Percentiles rank a stretch among this genome's conserved stretches.
Conservation (phyloP, 64 coral and sea anemone genomes). For the Pocillopora damicornis region DNA sequence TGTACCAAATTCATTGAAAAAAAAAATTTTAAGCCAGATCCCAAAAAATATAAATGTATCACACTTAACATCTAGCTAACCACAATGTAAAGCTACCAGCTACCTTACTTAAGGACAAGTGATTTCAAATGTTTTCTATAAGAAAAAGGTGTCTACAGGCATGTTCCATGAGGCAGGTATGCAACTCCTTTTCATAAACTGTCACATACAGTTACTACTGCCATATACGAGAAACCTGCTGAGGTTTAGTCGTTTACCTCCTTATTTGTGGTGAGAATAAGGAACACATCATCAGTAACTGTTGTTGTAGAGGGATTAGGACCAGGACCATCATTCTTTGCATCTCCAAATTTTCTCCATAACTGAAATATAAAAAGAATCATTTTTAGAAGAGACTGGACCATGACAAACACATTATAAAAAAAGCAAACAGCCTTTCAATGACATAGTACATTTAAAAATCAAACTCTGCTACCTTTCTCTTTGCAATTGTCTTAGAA, state of each 20-base stretch:
- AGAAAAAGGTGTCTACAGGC: too few relatives aligned
- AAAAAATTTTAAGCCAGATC: too few relatives aligned
- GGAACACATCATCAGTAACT: slow-evolving; percentile 94
- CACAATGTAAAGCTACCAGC: too few relatives aligned
- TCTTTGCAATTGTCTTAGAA: slow-evolving; percentile 86
- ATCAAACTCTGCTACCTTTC: slow-evolving; percentile 62
- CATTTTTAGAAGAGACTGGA: neutral
- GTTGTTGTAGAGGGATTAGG: slow-evolving; percentile 95
- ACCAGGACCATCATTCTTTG: slow-evolving; percentile 83
- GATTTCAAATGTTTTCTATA: too few relatives aligned
- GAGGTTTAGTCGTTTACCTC: slow-evolving; percentile 45
- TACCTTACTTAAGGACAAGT: too few relatives aligned
- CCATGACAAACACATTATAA: neutral
- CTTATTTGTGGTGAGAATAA: slow-evolving; percentile 87
- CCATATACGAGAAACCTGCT: neutral
- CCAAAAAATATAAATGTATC: too few relatives aligned
- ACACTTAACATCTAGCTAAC: too few relatives aligned
- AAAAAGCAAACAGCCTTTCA: too few relatives aligned
- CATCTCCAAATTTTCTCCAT: slow-evolving; percentile 98
- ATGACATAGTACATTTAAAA: neutral
- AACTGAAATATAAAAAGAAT: slow-evolving; percentile 31
- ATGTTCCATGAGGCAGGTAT: too few relatives aligned
- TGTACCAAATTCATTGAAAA: too few relatives aligned
- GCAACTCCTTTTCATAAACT: too few relatives aligned
- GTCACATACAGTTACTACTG: too few relatives aligned